A percentile compares a stretch with the other conserved stretches of the same genome.
phyloP scores from a whole-genome alignment of 1,140 invertebrate genomes.

The Neoseiulus cucumeris region DNA sequence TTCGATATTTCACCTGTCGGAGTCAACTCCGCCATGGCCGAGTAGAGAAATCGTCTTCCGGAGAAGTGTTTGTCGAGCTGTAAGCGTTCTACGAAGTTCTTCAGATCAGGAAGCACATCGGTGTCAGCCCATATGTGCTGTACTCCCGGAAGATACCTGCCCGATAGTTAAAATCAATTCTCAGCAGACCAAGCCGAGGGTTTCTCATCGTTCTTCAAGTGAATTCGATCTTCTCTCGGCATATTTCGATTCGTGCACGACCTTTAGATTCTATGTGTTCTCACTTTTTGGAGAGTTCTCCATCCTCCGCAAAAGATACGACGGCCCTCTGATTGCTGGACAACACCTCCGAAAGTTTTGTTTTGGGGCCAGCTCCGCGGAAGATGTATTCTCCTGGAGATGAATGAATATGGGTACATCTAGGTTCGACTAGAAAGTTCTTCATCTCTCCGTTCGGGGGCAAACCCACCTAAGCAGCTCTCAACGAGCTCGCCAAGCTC shows the following conservation, averaged over 20 bases:
- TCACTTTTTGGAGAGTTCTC: neutral
- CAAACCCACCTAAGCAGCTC: neutral
- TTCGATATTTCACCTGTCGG: neutral
- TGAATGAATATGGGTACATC: too few relatives aligned
- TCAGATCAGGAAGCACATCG: neutral
- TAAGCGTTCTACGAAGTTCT: neutral
- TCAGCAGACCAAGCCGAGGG: too few relatives aligned
- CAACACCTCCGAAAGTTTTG: neutral
- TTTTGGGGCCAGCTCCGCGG: neutral
- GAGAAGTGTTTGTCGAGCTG: neutral
- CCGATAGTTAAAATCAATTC: too few relatives aligned
- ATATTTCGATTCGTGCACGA: too few relatives aligned
- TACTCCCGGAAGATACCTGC: neutral
- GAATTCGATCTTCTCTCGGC: neutral
- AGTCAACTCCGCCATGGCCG: neutral
- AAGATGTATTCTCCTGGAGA: neutral
- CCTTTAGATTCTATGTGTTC: too few relatives aligned
- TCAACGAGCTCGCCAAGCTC: neutral
- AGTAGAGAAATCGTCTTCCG: neutral
- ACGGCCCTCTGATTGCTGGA: neutral
- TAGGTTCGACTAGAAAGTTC: too few relatives aligned
- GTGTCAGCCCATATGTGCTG: constrained; percentile 4
- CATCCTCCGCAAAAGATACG: neutral
- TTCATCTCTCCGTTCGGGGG: too few relatives aligned
- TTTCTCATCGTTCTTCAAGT: too few relatives aligned